Evolutionary conservation across 1,140 invertebrate species (phyloP).

Genomic region (Drosophila tani): DNA sequence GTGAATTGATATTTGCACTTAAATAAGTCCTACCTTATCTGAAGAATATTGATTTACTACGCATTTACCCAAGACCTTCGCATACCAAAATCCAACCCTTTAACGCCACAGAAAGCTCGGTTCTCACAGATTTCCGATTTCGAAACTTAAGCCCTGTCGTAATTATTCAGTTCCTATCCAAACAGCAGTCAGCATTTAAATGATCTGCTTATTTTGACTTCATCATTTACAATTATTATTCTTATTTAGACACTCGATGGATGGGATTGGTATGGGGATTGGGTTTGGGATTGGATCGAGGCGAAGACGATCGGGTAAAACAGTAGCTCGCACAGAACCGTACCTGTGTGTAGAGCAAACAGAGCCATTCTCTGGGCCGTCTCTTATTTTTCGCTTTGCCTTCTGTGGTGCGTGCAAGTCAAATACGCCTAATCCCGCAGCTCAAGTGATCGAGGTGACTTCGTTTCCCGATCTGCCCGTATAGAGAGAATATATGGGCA

Average conservation of each 20-base stretch:
- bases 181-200: conserved; percentile 58
- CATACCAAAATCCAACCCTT: not conserved
- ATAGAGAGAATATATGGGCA: conserved; percentile 37
- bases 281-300: conserved; percentile 1
- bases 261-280: conserved; percentile 6
- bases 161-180: conserved; percentile 38
- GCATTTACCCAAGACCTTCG: not conserved
- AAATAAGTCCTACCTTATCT: not conserved
- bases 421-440: conserved; percentile 83
- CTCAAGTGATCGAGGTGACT: conserved; percentile 84
- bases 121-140: conserved; percentile 18
- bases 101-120: not conserved
- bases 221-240: conserved; percentile 84
- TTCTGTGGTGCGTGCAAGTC: conserved; percentile 76
- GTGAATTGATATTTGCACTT: too few species aligned
- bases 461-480: conserved; percentile 66
- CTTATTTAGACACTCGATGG: conserved; percentile 77
- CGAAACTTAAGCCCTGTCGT: not conserved
- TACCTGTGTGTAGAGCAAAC: conserved; percentile 34
- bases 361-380: conserved; percentile 19
- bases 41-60: not conserved
- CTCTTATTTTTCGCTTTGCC: conserved; percentile 44
- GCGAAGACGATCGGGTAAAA: conserved; percentile 53
- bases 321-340: conserved; percentile 62
- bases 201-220: conserved; percentile 82